Evolutionary conservation across 2,888 invertebrate genomes (phyloP).

Genomic region (Meliscaeva auricollis): DNA sequence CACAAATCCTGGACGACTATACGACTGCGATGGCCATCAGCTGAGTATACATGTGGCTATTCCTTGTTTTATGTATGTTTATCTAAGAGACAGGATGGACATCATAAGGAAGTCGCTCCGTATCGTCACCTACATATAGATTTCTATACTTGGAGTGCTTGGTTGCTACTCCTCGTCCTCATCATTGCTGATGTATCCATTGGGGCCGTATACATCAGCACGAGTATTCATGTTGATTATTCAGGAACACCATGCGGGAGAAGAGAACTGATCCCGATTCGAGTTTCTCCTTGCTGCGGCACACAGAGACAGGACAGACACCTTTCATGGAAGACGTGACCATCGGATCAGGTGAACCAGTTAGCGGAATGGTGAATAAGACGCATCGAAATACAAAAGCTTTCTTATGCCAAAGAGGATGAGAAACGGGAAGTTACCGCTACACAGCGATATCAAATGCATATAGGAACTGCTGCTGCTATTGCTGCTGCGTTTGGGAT

Average conservation of each 20-base stretch:
- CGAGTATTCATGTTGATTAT: constrained; percentile 64
- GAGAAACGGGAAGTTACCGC: constrained; percentile 57
- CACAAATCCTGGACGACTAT: constrained; percentile 57
- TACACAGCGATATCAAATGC: constrained; percentile 60
- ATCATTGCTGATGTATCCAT: no score
- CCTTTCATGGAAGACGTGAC: constrained; percentile 74
- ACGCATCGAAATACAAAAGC: constrained; percentile 70
- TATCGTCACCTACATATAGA: constrained; percentile 53
- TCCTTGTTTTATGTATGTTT: constrained; percentile 42
- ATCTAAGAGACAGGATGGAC: constrained; percentile 33
- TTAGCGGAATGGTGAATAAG: constrained; percentile 71
- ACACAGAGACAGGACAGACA: constrained; percentile 59
- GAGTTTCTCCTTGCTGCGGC: constrained; percentile 52
- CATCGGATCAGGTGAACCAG: constrained; percentile 68
- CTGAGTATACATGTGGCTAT: constrained; percentile 52
- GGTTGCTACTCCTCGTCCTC: no score
- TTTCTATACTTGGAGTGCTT: constrained; percentile 37
- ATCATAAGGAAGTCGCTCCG: constrained; percentile 58
- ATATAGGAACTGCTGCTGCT: constrained; percentile 1
- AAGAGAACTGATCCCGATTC: constrained; percentile 72
- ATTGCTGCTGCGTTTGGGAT: constrained; percentile 31
- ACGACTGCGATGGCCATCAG: neutral
- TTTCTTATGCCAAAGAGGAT: constrained; percentile 59
- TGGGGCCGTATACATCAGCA: constrained; percentile 44
- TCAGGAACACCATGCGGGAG: constrained; percentile 70